phyloP scores from a whole-genome alignment of 2,113 vertebrate genomes.

The Thinocorus orbignyianus region DNA sequence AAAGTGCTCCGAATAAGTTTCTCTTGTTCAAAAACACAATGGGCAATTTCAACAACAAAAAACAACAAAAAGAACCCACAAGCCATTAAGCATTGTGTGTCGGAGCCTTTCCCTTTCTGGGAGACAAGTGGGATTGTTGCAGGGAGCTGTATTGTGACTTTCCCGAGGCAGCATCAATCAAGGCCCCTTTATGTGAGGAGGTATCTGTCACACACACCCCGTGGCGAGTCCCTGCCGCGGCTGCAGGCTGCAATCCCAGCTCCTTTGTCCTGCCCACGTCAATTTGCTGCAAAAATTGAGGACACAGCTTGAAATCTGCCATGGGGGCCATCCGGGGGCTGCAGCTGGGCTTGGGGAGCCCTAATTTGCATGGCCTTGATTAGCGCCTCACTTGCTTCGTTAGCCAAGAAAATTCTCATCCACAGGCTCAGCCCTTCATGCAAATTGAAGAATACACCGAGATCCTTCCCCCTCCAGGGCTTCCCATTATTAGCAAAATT shows the following conservation, averaged over 20 bases:
- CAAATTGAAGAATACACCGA: slow-evolving; percentile 37
- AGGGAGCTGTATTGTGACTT: slow-evolving; percentile 1
- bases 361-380: slow-evolving; percentile 49
- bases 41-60: slow-evolving; percentile 34
- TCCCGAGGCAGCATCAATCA: slow-evolving; percentile 30
- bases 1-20: slow-evolving; percentile 42
- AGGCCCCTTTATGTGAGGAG: slow-evolving; percentile 47
- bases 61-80: no score
- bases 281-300: slow-evolving; percentile 39
- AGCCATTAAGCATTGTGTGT: not conserved
- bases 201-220: not conserved
- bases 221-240: not conserved
- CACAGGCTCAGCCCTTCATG: slow-evolving; percentile 16
- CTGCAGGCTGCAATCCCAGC: slow-evolving; percentile 12
- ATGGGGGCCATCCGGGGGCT: not conserved
- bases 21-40: slow-evolving; percentile 66
- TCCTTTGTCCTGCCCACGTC: slow-evolving; percentile 54
- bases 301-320: not conserved
- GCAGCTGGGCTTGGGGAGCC: not conserved
- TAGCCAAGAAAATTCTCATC: slow-evolving; percentile 32
- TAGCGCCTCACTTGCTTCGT: slow-evolving; percentile 48
- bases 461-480: slow-evolving; percentile 39
- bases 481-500: slow-evolving; percentile 52
- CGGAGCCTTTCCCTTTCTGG: slow-evolving; percentile 49
- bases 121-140: slow-evolving; percentile 15